phyloP scores from a whole-genome alignment of 2,888 invertebrate species.

The Cotesia congregata region DNA sequence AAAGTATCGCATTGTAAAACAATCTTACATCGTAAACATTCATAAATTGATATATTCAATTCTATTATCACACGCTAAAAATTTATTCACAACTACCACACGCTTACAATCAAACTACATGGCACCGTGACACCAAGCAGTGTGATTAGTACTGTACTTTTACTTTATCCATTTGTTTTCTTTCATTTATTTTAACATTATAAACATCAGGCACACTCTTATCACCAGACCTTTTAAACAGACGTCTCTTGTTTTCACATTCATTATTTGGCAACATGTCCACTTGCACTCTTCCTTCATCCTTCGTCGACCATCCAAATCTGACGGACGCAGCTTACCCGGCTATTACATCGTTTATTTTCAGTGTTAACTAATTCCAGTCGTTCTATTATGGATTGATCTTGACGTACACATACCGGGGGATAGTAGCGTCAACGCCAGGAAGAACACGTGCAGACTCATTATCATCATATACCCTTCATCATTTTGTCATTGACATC shows the following conservation, averaged over 20 bases:
- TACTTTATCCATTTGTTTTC: conserved; percentile 37
- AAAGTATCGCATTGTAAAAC: conserved; percentile 1
- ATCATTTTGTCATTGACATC: conserved; percentile 47
- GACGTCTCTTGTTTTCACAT: conserved; percentile 43
- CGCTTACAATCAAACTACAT: conserved; percentile 23
- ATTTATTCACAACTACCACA: conserved; percentile 24
- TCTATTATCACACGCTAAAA: conserved; percentile 25
- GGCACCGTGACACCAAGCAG: conserved; percentile 25
- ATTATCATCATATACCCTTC: conserved; percentile 47
- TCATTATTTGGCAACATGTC: conserved; percentile 61
- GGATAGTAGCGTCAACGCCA: conserved; percentile 51
- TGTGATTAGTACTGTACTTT: conserved; percentile 21
- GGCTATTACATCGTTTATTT: conserved; percentile 33
- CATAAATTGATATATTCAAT: conserved; percentile 23
- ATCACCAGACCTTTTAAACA: conserved; percentile 42
- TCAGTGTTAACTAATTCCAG: conserved; percentile 5
- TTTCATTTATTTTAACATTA: conserved; percentile 42
- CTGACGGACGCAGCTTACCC: conserved; percentile 41
- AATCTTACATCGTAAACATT: conserved; percentile 19
- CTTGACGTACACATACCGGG: conserved; percentile 38
- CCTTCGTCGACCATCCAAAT: conserved; percentile 50
- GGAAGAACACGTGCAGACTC: conserved; percentile 65
- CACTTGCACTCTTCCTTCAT: conserved; percentile 59
- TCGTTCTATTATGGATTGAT: conserved; percentile 35
- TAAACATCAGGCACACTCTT: conserved; percentile 46